Evolutionary conservation across 2,797 vertebrate genomes (phyloP).

Genomic region (Glossophaga mutica): DNA sequence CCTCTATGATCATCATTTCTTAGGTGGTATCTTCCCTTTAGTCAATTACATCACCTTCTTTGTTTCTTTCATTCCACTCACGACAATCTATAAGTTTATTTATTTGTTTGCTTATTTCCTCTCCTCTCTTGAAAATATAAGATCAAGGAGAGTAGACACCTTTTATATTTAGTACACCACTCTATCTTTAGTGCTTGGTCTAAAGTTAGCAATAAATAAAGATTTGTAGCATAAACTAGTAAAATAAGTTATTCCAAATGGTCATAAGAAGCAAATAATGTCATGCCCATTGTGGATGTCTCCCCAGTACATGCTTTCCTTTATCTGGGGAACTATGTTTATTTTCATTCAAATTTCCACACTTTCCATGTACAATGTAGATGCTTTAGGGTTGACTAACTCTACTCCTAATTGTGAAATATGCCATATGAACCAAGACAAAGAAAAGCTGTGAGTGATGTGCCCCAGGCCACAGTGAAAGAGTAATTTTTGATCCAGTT

Average conservation of each 20-base stretch:
- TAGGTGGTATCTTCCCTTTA: neutral
- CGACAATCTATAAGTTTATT: neutral
- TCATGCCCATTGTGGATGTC: neutral
- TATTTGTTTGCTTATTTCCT: neutral
- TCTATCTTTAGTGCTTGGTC: neutral
- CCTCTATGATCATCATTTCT: neutral
- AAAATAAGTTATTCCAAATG: neutral
- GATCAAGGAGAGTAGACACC: neutral
- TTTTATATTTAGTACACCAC: neutral
- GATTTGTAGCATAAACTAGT: neutral
- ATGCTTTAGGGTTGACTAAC: neutral
- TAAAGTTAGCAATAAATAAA: neutral
- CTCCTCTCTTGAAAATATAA: neutral
- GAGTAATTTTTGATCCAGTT: neutral
- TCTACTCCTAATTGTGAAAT: neutral
- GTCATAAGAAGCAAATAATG: neutral
- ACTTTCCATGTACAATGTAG: neutral
- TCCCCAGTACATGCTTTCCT: neutral
- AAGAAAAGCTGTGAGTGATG: neutral
- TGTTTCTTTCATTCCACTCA: neutral
- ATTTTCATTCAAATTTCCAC: neutral
- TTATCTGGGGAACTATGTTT: neutral
- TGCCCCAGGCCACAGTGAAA: neutral
- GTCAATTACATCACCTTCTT: neutral
- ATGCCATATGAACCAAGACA: neutral